These are phyloP conservation scores for Nemotelus pantherinus DNA, from an alignment of 2,888 invertebrate genomes.

Conservation along the genomic window DNA sequence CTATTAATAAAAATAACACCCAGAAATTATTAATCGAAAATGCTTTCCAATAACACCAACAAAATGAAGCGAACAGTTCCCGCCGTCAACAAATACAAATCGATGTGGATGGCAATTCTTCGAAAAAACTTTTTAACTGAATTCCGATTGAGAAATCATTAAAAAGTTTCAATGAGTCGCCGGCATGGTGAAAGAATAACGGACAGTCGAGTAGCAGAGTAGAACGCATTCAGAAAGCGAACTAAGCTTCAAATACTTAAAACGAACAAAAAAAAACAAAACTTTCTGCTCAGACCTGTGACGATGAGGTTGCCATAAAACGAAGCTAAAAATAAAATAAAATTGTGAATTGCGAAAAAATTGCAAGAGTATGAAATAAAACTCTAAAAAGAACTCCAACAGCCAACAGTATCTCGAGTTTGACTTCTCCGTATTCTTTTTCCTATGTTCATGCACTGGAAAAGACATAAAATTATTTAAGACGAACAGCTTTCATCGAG, in stretches of 20 bases:
- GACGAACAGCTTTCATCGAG: background rate
- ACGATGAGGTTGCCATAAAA: background rate
- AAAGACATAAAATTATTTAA: constrained; percentile 26
- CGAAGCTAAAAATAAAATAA: background rate
- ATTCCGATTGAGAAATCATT: constrained; percentile 27
- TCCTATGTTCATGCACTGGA: background rate
- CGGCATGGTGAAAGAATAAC: background rate
- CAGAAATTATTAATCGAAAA: no score
- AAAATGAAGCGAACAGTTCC: no score
- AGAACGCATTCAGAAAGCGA: background rate
- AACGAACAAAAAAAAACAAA: background rate
- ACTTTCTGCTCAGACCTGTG: background rate
- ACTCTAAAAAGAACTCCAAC: constrained; percentile 2
- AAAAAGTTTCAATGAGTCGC: constrained; percentile 15
- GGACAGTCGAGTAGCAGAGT: background rate
- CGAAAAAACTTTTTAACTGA: background rate
- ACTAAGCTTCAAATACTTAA: constrained; percentile 13
- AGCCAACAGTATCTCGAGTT: background rate
- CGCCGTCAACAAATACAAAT: no score
- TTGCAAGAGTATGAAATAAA: constrained; percentile 11
- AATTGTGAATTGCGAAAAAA: background rate
- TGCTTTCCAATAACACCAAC: no score
- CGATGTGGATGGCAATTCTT: no score
- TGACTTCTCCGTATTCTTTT: background rate
- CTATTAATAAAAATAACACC: no score